phyloP scores from a whole-genome alignment of 2,888 invertebrate species.

The Acleris cristana region DNA sequence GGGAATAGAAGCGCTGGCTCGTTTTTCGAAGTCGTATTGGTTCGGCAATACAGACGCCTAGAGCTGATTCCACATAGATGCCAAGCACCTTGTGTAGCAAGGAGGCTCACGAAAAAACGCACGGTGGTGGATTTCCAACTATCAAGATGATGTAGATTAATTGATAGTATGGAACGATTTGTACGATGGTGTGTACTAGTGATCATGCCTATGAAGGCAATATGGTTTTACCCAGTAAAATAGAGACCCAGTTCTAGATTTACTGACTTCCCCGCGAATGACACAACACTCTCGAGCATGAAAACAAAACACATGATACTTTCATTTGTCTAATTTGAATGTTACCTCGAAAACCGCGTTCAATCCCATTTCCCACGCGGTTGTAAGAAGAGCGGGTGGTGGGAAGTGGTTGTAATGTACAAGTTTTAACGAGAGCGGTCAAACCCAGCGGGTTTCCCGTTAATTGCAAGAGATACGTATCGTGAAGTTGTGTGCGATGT shows the following conservation, averaged over 20 bases:
- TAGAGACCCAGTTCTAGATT: neutral
- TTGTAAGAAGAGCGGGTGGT: neutral
- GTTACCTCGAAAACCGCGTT: constrained; percentile 4
- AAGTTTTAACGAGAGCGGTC: constrained; percentile 14
- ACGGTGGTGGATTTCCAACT: too few species aligned
- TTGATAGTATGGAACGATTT: too few species aligned
- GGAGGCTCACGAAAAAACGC: too few species aligned
- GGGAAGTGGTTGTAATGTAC: neutral
- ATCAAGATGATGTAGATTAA: too few species aligned
- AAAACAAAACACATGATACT: constrained; percentile 10
- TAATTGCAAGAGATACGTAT: constrained; percentile 11
- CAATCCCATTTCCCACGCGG: neutral
- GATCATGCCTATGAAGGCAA: too few species aligned
- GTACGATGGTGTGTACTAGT: too few species aligned
- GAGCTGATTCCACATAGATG: too few species aligned
- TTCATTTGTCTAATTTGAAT: constrained; percentile 6
- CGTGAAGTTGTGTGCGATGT: neutral
- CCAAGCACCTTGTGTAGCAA: too few species aligned
- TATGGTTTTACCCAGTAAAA: too few species aligned
- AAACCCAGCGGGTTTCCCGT: neutral
- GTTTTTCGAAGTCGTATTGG: too few species aligned
- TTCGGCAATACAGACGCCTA: too few species aligned
- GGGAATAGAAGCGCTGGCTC: too few species aligned
- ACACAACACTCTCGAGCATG: neutral
- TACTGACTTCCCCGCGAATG: neutral